phyloP scores from a whole-genome alignment of 1,140 invertebrate species.

The Euglossa dilemma region DNA sequence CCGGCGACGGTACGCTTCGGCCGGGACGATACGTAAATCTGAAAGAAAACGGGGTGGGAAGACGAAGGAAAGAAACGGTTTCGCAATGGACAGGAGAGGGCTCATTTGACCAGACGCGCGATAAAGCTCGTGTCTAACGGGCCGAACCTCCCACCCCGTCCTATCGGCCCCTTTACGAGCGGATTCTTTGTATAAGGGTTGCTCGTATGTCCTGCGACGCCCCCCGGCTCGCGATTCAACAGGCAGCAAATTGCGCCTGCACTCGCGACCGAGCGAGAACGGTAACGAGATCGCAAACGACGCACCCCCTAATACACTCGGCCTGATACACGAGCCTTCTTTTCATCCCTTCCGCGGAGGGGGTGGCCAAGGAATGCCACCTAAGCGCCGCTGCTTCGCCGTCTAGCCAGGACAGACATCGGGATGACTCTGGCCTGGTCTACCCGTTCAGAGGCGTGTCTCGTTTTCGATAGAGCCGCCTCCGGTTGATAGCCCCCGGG shows the following conservation, averaged over 20 bases:
- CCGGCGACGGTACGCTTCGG: no score
- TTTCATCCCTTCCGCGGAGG: neutral
- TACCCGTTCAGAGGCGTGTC: neutral
- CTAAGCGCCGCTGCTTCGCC: no score
- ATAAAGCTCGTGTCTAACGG: slow-evolving; percentile 77
- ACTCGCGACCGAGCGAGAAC: neutral
- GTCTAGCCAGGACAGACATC: no score
- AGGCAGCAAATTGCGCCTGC: slow-evolving; percentile 47
- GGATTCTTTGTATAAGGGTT: slow-evolving; percentile 51
- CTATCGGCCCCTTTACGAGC: slow-evolving; percentile 59
- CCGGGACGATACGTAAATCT: slow-evolving; percentile 56
- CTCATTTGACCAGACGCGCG: slow-evolving; percentile 77
- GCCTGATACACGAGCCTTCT: neutral
- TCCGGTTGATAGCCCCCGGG: neutral
- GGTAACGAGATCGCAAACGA: slow-evolving; percentile 38
- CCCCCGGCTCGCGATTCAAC: slow-evolving; percentile 39
- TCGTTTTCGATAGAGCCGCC: neutral
- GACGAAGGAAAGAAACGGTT: slow-evolving; percentile 19
- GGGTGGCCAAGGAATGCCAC: no score
- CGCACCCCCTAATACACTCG: neutral
- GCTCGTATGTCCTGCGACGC: slow-evolving; percentile 23
- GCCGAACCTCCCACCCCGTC: slow-evolving; percentile 68
- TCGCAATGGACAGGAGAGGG: slow-evolving; percentile 60
- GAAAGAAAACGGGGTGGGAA: slow-evolving; percentile 50
- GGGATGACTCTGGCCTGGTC: neutral